Evolutionary conservation across 23 tunicate species (phyloP).

Genomic region (Trididemnum nubilum): DNA sequence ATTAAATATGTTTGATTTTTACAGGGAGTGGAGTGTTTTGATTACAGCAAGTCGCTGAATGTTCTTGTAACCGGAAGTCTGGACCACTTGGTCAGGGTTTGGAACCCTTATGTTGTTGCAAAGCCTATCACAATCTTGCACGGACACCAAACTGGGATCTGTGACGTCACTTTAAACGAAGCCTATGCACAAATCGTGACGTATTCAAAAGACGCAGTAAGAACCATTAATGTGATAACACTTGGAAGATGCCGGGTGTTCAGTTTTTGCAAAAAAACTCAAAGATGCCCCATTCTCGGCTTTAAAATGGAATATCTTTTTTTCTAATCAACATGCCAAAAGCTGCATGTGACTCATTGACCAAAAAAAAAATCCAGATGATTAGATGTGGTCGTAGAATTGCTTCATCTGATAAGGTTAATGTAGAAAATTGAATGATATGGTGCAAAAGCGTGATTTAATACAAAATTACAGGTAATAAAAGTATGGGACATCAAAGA

Average conservation of each 20-base stretch:
- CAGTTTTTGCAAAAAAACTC: too few relatives aligned
- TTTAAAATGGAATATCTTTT: too few relatives aligned
- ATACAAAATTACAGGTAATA: slow-evolving; percentile 58
- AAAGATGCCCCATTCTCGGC: too few relatives aligned
- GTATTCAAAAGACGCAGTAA: slow-evolving; percentile 90
- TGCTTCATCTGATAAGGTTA: too few relatives aligned
- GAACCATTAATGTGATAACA: too few relatives aligned
- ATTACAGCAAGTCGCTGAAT: slow-evolving; percentile 82
- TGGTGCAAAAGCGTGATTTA: too few relatives aligned
- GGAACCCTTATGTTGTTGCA: slow-evolving; percentile 97
- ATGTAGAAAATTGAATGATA: too few relatives aligned
- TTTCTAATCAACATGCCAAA: too few relatives aligned
- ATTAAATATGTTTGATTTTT: too few relatives aligned
- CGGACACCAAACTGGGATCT: slow-evolving; percentile 93
- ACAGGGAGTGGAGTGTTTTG: slow-evolving; percentile 96
- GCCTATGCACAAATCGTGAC: slow-evolving; percentile 73
- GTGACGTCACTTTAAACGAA: slow-evolving; percentile 79
- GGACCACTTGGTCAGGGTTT: slow-evolving; percentile 86
- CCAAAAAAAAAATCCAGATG: too few relatives aligned
- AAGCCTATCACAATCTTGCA: slow-evolving; percentile 78
- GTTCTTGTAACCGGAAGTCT: slow-evolving; percentile 91
- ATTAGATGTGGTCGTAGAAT: too few relatives aligned
- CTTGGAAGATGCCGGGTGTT: neutral
- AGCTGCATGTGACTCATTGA: too few relatives aligned
- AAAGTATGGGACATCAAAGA: slow-evolving; percentile 95